A percentile compares a stretch with the other conserved stretches of the same genome.
phyloP scores from a whole-genome alignment of 1,140 invertebrate species.

The Bombyx mori region DNA sequence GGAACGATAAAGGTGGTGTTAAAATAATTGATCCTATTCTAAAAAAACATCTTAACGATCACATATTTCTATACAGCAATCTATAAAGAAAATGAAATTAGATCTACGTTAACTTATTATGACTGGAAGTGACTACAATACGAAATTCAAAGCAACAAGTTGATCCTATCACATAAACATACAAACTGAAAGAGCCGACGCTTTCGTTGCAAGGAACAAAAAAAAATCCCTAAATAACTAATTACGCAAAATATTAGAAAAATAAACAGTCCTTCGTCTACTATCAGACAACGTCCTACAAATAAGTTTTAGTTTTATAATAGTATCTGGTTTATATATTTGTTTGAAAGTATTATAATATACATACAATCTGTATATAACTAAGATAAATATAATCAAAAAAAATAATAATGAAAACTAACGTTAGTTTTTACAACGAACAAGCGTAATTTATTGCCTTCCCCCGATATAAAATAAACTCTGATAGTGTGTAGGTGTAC shows the following conservation, averaged over 20 bases:
- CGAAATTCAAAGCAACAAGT: conserved; percentile 46
- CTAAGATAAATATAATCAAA: conserved; percentile 6
- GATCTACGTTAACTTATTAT: conserved; percentile 55
- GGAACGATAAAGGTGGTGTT: conserved; percentile 45
- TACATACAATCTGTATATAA: conserved; percentile 4
- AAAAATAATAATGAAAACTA: conserved; percentile 18
- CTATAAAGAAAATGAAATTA: no score
- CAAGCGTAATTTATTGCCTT: conserved; percentile 75
- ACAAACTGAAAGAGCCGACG: conserved; percentile 38
- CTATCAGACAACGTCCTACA: background rate
- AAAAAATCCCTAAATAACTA: conserved; percentile 17
- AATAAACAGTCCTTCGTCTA: conserved; percentile 7
- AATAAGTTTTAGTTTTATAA: background rate
- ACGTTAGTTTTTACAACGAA: conserved; percentile 52
- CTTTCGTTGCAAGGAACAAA: conserved; percentile 52
- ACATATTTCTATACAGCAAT: no score
- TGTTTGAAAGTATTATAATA: background rate
- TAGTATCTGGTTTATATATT: background rate
- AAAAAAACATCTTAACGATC: conserved; percentile 10
- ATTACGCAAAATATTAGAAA: conserved; percentile 20
- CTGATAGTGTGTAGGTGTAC: no score
- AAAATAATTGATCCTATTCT: conserved; percentile 33
- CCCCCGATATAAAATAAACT: conserved; percentile 51
- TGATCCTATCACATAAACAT: conserved; percentile 60
- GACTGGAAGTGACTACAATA: conserved; percentile 69